Evolutionary conservation across 2,113 vertebrate species (phyloP).

Genomic region (Cariama cristata): DNA sequence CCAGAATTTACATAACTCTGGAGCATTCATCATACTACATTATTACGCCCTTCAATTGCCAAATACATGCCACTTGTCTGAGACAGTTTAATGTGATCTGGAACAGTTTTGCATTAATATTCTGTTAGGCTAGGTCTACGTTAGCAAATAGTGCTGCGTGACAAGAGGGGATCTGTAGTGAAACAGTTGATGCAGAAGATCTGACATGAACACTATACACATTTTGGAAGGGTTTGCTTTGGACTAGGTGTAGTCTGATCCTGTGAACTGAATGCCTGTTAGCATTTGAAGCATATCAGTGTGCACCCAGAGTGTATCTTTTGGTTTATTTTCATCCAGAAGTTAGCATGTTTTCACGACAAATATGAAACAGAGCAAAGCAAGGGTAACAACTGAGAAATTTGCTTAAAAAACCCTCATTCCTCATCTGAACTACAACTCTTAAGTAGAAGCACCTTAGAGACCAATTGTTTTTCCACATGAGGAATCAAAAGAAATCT

Average conservation of each 20-base stretch:
- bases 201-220: neutral
- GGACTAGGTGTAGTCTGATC: neutral
- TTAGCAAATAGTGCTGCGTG: neutral
- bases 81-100: neutral
- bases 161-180: neutral
- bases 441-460: neutral
- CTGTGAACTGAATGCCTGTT: neutral
- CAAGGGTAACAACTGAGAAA: neutral
- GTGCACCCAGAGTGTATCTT: neutral
- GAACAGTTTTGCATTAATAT: constrained; percentile 15
- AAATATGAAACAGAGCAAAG: neutral
- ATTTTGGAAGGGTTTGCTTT: neutral
- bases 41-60: neutral
- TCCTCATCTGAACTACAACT: neutral
- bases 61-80: neutral
- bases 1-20: constrained; percentile 22
- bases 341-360: neutral
- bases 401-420: neutral
- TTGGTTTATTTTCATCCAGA: neutral
- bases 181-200: neutral
- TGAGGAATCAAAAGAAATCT: neutral
- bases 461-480: neutral
- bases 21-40: neutral
- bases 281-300: neutral
- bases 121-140: neutral